Base-by-base conservation (phyloP, 2,797 vertebrate species). In the Lutjanus argentimaculatus region DNA sequence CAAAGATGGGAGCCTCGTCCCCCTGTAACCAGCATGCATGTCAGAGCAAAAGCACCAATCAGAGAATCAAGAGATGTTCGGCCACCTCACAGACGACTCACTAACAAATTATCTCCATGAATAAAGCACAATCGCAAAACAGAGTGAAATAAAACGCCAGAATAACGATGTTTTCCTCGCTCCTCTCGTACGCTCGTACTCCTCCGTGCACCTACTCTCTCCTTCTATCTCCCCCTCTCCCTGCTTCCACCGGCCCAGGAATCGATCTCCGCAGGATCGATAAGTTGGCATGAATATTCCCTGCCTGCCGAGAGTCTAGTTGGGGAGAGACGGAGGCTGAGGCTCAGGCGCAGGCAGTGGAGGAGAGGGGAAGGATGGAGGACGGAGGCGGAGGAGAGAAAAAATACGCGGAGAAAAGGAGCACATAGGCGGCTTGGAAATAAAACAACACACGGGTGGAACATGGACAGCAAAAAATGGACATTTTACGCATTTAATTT, bases 271-370 rank as follows among this genome's bases (percentile, higher is more conserved):
- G 88, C 94, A 96, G 95, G 97, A 97, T 98, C 97, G 97, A 98
- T 98, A 98, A 95, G 93, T 97, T 94, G 94, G 96, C 97, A 97
- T 97, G 97, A 97, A 97, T 98, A 98, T 96, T 96, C 96, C 95
- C 95, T 94, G 95, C 94, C 95, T 95, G 94, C 94, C 93, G 95
- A 94, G 95, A 94, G 93, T 94, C 93, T 95, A 96, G 95, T 95
- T 90, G 94, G 95, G 95, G 95, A 94, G 95, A 95, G 95, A 95
- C 94, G 92, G 93, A 94, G 95, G 91, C 91, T 94, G 78, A 92
- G 93, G 92, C 93, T 95, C 93, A 96, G 95, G 95, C 90, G 93
- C 86, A 92, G 93, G 92, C 93, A 95, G 94, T 79, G 93, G 93
- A 93, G 89, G 85, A 90, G 92, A 95, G 91, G 91, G 87, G 86